A percentile compares a stretch with the other conserved stretches of the same genome.
phyloP scores from a whole-genome alignment of 2,113 vertebrate species.

The Anseranas semipalmata region DNA sequence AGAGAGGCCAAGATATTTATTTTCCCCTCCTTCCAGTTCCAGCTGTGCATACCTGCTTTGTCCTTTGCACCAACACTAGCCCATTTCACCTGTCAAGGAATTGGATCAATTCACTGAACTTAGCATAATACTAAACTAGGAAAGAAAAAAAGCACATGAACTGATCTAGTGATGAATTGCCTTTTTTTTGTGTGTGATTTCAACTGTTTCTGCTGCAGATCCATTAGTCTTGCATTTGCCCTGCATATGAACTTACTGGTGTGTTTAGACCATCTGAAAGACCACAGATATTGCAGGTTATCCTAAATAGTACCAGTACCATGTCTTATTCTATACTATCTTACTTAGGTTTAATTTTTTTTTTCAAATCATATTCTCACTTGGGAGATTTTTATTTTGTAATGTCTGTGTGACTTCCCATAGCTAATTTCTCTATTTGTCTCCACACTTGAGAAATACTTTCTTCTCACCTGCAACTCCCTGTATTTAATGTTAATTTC shows the following conservation, averaged over 20 bases:
- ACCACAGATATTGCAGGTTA: not conserved
- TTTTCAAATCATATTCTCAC: not conserved
- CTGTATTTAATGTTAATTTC: slow-evolving; percentile 20
- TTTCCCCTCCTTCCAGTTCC: not conserved
- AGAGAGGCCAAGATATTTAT: not conserved
- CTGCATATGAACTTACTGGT: not conserved
- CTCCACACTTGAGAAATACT: not conserved
- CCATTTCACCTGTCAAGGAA: not conserved
- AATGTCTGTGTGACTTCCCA: not conserved
- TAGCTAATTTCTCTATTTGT: not conserved
- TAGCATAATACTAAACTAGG: not conserved
- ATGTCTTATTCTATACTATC: not conserved
- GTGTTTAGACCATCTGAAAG: not conserved
- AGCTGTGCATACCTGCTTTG: not conserved
- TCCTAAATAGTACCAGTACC: not conserved
- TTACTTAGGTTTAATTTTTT: not conserved
- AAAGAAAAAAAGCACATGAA: not conserved
- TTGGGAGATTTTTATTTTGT: not conserved
- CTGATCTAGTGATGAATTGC: not conserved
- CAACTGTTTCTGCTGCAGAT: not conserved
- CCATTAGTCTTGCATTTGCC: not conserved
- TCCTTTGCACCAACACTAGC: not conserved
- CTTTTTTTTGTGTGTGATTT: not conserved
- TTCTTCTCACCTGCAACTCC: not conserved
- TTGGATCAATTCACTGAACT: not conserved